Evolutionary conservation across 1,140 invertebrate genomes (phyloP).

Genomic region (Brachystomella parvula): DNA sequence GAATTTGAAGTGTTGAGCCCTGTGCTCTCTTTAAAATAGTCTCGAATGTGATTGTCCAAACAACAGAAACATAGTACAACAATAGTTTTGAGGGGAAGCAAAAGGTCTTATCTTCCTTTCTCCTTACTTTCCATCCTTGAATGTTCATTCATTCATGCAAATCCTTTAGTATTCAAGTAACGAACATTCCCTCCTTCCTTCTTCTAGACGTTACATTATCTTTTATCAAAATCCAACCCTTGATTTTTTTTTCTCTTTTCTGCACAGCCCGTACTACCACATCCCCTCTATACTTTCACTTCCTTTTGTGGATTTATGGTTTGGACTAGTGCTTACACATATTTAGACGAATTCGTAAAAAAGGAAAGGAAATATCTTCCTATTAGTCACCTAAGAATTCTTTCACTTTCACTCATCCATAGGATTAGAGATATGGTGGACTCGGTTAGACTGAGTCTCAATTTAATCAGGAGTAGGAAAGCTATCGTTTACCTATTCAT

Average conservation of each 20-base stretch:
- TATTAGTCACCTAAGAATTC: background rate
- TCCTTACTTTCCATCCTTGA: background rate
- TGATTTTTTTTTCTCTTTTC: no score
- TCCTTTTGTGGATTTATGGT: background rate
- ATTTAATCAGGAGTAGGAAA: no score
- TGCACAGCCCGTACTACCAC: no score
- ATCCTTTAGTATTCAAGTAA: conserved; percentile 7
- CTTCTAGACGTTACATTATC: conserved; percentile 3
- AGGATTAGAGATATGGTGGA: no score
- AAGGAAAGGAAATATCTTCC: background rate
- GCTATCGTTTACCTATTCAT: no score
- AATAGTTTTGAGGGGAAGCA: background rate
- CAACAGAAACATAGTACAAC: background rate
- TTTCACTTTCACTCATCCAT: background rate
- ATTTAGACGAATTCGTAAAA: background rate
- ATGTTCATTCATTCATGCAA: conserved; percentile 8
- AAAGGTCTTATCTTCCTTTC: background rate
- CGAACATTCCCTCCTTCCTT: background rate
- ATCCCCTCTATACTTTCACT: no score
- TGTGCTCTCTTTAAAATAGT: background rate
- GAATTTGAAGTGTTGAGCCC: background rate
- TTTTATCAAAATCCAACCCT: conserved; percentile 2
- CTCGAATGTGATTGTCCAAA: background rate
- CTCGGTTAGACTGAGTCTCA: no score
- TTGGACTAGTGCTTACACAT: background rate